Evolutionary conservation across 1,140 invertebrate species (phyloP), one percentile per base, ranked within the genome.

Genomic region (Spodoptera litura): DNA sequence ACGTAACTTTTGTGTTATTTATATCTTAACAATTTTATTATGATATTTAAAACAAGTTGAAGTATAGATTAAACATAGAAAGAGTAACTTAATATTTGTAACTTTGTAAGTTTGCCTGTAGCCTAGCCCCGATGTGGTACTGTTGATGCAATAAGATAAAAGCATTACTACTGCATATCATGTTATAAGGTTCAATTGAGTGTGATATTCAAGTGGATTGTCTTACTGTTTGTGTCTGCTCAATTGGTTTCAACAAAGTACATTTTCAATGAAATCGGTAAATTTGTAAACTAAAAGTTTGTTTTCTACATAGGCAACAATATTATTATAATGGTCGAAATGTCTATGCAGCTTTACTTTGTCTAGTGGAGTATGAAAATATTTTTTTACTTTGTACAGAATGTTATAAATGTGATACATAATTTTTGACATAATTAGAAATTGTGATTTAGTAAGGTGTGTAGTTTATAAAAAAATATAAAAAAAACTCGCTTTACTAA

Each of bases 361-460:
- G 84, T 89, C 85, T 90, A 91, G 87, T 82, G 87, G 87, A 91
- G 89, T 93, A 91, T 92, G 87, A 88, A 85, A 86, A 89, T 94
- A 94, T 94, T 94, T 93, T 94, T 93, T 93, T 93, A 93, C 92
- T 88, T 90, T 93, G 93, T 93, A 94, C 93, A 94, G 85, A 90
- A 88, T 91, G 88, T 91, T 90, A 92, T 91, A 88, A 92, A 93
- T 94, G 92, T 94, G 93, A 93, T 94, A 94, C 90, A 90, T 90
- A 90, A 89, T 90, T 92, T 91, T 93, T 92, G 90, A 91, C 88
- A 92, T 92, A 90, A 91, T 92, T 93, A 93, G 91, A 87, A 85
- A 92, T 90, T 93, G 92, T 92, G 91, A 91, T 93, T 93, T 92
- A 93, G 89, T 91, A 91, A 90, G 84, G 90, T 93, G 91, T 93